These are phyloP conservation scores for Mellilla xanthometata DNA, from an alignment of 2,888 invertebrate genomes.

Conservation along the genomic window DNA sequence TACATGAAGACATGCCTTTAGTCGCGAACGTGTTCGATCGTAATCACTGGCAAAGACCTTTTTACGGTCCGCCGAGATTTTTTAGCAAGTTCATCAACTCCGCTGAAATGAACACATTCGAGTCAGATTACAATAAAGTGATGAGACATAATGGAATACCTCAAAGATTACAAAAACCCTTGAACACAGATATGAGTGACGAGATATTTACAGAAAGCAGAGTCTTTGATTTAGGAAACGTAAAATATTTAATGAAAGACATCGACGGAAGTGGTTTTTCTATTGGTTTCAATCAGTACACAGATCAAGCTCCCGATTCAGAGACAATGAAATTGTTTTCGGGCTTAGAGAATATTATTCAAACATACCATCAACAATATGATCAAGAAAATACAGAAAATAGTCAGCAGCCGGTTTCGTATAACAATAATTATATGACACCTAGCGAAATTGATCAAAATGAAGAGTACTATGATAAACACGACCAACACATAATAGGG, in stretches of 20 bases:
- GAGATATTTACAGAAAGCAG: slow-evolving; percentile 33
- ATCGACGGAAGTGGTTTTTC: slow-evolving; percentile 66
- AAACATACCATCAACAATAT: slow-evolving; percentile 55
- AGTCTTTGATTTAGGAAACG: slow-evolving; percentile 48
- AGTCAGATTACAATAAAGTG: slow-evolving; percentile 53
- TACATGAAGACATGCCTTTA: slow-evolving; percentile 33
- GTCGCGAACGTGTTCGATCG: slow-evolving; percentile 42
- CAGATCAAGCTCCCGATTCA: slow-evolving; percentile 60
- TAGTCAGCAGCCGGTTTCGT: not conserved
- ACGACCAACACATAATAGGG: slow-evolving; percentile 37
- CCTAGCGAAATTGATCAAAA: slow-evolving; percentile 3
- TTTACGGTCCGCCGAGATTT: slow-evolving; percentile 50
- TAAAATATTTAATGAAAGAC: slow-evolving; percentile 60
- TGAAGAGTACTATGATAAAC: slow-evolving; percentile 14
- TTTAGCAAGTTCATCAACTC: slow-evolving; percentile 61
- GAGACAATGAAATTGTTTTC: slow-evolving; percentile 62
- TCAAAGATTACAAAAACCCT: slow-evolving; percentile 60
- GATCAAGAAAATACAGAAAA: slow-evolving; percentile 27
- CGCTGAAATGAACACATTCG: slow-evolving; percentile 54
- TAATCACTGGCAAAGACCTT: slow-evolving; percentile 40
- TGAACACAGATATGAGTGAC: slow-evolving; percentile 44
- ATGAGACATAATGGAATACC: slow-evolving; percentile 49
- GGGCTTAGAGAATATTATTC: slow-evolving; percentile 58
- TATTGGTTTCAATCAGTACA: slow-evolving; percentile 66
- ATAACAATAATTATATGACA: slow-evolving; percentile 20